phyloP scores from a whole-genome alignment of 1,140 invertebrate genomes.

The Drosophila eugracilis region DNA sequence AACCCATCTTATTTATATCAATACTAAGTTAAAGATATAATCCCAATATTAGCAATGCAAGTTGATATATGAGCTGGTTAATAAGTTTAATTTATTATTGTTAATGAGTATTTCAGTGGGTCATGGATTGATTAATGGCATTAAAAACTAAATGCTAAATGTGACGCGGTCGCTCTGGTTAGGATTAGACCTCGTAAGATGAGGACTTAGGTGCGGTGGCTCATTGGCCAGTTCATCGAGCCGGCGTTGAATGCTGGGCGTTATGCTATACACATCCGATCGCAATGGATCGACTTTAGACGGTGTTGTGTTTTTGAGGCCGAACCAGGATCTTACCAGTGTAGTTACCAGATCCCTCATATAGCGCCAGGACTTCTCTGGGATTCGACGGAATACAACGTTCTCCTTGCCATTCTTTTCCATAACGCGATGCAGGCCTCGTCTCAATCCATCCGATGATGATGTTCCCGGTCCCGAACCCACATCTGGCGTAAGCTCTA shows the following conservation, averaged over 20 bases:
- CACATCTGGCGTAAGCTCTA: constrained; percentile 66
- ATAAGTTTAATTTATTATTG: constrained; percentile 51
- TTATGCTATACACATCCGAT: constrained; percentile 74
- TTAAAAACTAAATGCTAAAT: constrained; percentile 64
- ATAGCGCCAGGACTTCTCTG: constrained; percentile 86
- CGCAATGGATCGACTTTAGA: constrained; percentile 16
- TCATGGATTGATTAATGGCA: constrained; percentile 23
- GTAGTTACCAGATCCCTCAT: constrained; percentile 87
- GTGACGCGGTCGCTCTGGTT: constrained; percentile 55
- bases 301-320: constrained; percentile 35
- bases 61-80: constrained; percentile 45
- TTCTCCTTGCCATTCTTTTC: constrained; percentile 81
- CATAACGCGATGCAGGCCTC: constrained; percentile 74
- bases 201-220: constrained; percentile 40
- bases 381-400: constrained; percentile 84
- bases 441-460: constrained; percentile 43
- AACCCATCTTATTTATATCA: not conserved
- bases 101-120: constrained; percentile 24
- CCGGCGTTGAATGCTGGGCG: constrained; percentile 69
- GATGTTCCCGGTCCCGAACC: constrained; percentile 5
- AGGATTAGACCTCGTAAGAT: constrained; percentile 30
- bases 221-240: constrained; percentile 68
- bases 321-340: constrained; percentile 85
- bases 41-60: constrained; percentile 28
- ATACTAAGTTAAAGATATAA: not conserved